Evolutionary conservation across 2,113 vertebrate genomes (phyloP).

Genomic region (Mus spicilegus): DNA sequence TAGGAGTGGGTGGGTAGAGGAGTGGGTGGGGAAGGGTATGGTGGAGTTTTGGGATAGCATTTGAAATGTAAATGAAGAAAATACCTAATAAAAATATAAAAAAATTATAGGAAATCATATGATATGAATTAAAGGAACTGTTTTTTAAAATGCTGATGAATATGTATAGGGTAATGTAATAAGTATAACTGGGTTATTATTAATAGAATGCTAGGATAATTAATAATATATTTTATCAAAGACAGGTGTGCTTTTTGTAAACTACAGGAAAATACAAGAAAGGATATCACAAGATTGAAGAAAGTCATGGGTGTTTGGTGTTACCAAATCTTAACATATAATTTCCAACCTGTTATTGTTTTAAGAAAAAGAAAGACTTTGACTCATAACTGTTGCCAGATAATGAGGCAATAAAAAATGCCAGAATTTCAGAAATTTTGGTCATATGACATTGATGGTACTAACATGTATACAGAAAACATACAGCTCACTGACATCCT

Average conservation of each 20-base stretch:
- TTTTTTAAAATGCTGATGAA: neutral
- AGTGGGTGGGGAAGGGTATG: no score
- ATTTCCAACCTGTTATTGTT: constrained; percentile 64
- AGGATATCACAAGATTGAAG: constrained; percentile 54
- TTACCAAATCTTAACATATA: constrained; percentile 69
- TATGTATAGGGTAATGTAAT: neutral
- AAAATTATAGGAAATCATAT: neutral
- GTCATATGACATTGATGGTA: neutral
- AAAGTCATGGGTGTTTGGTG: constrained; percentile 61
- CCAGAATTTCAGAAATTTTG: constrained; percentile 71
- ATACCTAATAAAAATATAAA: no score
- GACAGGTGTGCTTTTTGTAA: neutral
- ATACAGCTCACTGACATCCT: constrained; percentile 42
- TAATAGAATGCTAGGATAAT: neutral
- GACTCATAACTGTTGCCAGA: constrained; percentile 73
- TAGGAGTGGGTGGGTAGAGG: no score
- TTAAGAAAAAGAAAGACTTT: constrained; percentile 67
- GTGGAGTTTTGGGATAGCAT: no score
- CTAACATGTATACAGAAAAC: constrained; percentile 50
- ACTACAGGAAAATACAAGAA: neutral
- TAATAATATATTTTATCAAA: neutral
- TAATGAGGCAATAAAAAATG: constrained; percentile 78
- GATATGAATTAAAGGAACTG: neutral
- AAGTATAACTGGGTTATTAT: neutral
- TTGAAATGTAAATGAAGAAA: no score